These are phyloP conservation scores for Campoletis sonorensis DNA, from an alignment of 1,140 invertebrate genomes.

Conservation along the genomic window DNA sequence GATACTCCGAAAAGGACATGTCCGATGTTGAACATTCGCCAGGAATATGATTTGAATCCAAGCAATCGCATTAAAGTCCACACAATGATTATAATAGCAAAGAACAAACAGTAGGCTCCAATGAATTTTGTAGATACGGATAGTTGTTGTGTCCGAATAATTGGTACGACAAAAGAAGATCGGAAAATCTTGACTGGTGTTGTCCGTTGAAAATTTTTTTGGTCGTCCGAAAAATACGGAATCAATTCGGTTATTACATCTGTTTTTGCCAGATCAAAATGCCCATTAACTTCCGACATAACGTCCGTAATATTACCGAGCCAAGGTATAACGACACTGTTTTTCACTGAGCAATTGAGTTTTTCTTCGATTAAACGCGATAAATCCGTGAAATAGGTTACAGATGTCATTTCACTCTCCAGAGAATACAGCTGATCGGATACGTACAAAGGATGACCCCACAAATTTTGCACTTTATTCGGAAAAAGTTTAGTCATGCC, in stretches of 20 bases:
- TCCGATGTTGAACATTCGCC: constrained; percentile 32
- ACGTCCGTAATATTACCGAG: too few relatives aligned
- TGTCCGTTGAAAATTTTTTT: too few relatives aligned
- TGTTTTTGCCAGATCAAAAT: too few relatives aligned
- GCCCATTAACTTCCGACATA: too few relatives aligned
- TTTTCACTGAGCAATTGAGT: not conserved
- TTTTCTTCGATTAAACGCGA: not conserved
- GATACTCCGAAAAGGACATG: constrained; percentile 38
- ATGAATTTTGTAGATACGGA: constrained; percentile 21
- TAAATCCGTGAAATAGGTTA: too few relatives aligned
- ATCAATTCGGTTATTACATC: too few relatives aligned
- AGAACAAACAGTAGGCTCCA: constrained; percentile 1
- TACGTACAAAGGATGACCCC: constrained; percentile 31
- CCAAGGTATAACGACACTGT: too few relatives aligned
- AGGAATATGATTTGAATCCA: constrained; percentile 11
- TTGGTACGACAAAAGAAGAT: too few relatives aligned
- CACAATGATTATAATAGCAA: constrained; percentile 8
- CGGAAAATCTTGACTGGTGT: too few relatives aligned
- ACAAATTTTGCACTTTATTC: constrained; percentile 39
- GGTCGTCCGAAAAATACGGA: too few relatives aligned
- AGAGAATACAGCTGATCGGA: not conserved
- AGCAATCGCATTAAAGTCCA: not conserved
- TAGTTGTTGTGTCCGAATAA: not conserved
- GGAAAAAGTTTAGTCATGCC: constrained; percentile 35
- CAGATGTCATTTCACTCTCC: too few relatives aligned